A percentile compares a stretch with the other conserved stretches of the same genome.
phyloP scores from a whole-genome alignment of 2,888 invertebrate species.

The Bimastos eiseni region DNA sequence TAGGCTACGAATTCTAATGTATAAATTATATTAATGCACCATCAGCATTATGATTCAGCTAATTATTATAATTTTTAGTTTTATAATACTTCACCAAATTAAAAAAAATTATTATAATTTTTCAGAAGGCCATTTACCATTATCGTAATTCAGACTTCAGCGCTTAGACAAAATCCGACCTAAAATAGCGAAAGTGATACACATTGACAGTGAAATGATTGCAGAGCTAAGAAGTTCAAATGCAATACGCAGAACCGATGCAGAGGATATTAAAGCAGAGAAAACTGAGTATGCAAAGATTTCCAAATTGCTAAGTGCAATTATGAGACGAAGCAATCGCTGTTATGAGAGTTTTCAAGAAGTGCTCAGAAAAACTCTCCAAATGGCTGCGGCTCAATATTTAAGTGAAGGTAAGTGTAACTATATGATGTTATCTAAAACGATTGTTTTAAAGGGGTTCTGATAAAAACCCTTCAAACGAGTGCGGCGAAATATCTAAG shows the following conservation, averaged over 20 bases:
- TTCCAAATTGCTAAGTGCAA: not conserved
- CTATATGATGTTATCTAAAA: too few species aligned
- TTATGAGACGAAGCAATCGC: not conserved
- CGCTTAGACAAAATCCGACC: not conserved
- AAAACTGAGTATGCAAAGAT: not conserved
- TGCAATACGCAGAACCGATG: not conserved
- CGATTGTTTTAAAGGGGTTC: not conserved
- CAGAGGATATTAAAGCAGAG: not conserved
- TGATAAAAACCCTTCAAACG: not conserved
- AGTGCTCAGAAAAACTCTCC: too few species aligned
- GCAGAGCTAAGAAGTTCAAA: not conserved
- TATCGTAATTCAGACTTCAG: not conserved
- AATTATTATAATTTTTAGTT: too few species aligned
- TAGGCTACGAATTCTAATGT: too few species aligned
- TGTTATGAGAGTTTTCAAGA: not conserved
- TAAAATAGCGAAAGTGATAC: not conserved
- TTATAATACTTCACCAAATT: too few species aligned
- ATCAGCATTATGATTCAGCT: too few species aligned
- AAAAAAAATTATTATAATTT: not conserved
- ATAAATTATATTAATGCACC: too few species aligned
- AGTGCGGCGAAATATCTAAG: not conserved
- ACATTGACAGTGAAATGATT: not conserved
- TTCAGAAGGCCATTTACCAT: not conserved
- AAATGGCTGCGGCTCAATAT: too few species aligned
- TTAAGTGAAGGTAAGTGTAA: not conserved